Base-by-base conservation (phyloP, 2,113 vertebrate species). In the Buteo buteo region DNA sequence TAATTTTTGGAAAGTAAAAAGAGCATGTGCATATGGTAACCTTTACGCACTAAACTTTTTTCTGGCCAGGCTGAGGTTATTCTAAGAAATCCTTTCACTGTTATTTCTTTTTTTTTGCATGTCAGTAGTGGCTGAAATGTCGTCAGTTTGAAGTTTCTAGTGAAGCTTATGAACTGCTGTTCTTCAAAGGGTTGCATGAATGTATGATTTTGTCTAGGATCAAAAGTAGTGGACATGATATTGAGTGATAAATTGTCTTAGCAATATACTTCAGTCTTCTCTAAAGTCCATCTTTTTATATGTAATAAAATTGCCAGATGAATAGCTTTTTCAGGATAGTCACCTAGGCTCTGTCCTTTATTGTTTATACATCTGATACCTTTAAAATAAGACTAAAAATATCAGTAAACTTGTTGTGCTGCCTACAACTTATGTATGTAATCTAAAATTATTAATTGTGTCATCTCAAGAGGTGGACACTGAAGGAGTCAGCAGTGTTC, bases 21-120 rank as follows among this genome's bases (percentile, higher is more conserved):
- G 10, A 42, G 3, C 0, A 0, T 50, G 58, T 72, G 25, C 25
- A 50, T 82, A 19, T 74, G 19, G 22, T 66, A 49, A 79, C 82
- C 16, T 79, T 82, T 62, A 79, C 25, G 14, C 26, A 66, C 5
- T 54, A 40, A 61, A 38, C 16, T 79, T 54, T 64, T 44, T 62
- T 42, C 54, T 70, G 47, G 31, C n/a, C 29, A 50, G 65, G 21
- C 6, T 45, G 16, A 66, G 24, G n/a, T 21, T 73, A 11, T 47
- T 81, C 29, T 44, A 84, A 62, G 78, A 70, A 93, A 62, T 52
- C 1, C 2, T 50, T 29, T 93, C 34, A 38, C 4, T 40, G 3
- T 32, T 32, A 32, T 24, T 52, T 52, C 26, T 34, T 45, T 42
- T n/a, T 78, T 57, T 40, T 16, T 4, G 1, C 6, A 10, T 10